These are phyloP conservation scores for Cirrhinus mrigala DNA, from an alignment of 2,797 vertebrate genomes.

Conservation along the genomic window DNA sequence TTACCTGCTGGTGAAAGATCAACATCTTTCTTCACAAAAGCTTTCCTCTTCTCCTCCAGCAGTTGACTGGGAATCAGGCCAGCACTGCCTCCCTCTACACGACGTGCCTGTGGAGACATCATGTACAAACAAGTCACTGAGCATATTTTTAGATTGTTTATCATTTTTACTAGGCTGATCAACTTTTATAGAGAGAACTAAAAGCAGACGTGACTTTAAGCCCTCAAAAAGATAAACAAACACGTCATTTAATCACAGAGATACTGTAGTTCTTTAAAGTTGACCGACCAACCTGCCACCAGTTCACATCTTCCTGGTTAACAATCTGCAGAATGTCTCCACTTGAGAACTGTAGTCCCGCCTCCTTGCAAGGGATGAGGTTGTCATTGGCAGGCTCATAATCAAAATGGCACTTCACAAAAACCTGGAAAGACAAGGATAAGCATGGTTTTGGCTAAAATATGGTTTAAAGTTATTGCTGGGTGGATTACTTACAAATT, in stretches of 20 bases:
- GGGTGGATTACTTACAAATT: too few species aligned
- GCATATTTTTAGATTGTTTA: neutral
- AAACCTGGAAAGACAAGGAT: conserved; percentile 66
- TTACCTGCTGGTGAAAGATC: conserved; percentile 84
- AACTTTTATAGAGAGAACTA: neutral
- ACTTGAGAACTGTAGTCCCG: conserved; percentile 91
- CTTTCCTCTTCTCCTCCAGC: conserved; percentile 96
- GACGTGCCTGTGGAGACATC: conserved; percentile 49
- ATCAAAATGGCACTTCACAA: conserved; percentile 86
- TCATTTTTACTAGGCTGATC: neutral
- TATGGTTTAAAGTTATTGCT: neutral
- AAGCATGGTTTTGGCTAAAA: neutral
- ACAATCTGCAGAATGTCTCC: conserved; percentile 98
- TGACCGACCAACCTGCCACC: conserved; percentile 90
- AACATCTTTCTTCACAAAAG: conserved; percentile 90
- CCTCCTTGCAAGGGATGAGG: conserved; percentile 98
- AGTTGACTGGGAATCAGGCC: conserved; percentile 95
- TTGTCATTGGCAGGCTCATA: conserved; percentile 96
- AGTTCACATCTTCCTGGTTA: conserved; percentile 98
- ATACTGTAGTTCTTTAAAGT: neutral
- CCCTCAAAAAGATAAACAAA: neutral
- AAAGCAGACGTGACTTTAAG: neutral
- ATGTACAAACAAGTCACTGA: neutral
- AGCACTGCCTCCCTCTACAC: conserved; percentile 88
- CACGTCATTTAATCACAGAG: neutral